Base-by-base conservation (phyloP, 2,113 vertebrate species). In the Crotophaga sulcirostris region DNA sequence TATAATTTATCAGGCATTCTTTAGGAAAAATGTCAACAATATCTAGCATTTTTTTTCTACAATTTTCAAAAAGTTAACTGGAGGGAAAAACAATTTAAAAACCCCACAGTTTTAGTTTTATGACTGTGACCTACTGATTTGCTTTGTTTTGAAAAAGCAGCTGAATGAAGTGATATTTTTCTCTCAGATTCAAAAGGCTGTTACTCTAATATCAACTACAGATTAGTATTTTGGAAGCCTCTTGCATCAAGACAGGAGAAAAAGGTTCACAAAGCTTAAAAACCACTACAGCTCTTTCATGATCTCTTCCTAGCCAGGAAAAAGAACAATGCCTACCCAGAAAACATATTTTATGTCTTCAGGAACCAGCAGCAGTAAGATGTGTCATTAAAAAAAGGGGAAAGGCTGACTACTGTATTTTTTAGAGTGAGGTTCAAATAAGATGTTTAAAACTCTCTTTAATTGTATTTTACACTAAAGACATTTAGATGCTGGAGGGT, bases 161-260 rank as follows among this genome's bases (percentile, higher is more conserved):
- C 16, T 88, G 23, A 87, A 54, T 9, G 4, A 47, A 77, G 45
- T 47, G 23, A 25, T 90, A 40, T 86, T 94, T 85, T 72, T 75
- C 89, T 76, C 83, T 93, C 55, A 25, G 33, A 95, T 90, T 93
- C 56, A 87, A 93, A 76, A 92, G 58, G 59, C 58, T 93, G 34
- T 86, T 97, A 91, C 87, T 94, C 89, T 82, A 97, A 20, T 59
- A 96, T 67, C 56, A 95, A 73, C 72, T 93, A 70, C n/a, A 91
- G 70, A 73, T 84, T 16, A 94, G 75, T 78, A 73, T 75, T 95
- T 97, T 96, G 85, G 78, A 96, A 21, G 3, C 17, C 54, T 85
- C 44, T 68, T 49, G 29, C 74, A 49, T 82, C 60, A 67, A 89
- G 58, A 92, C 24, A 18, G 42, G n/a, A 18, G 47, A 17, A 75